A percentile compares a stretch with the other conserved stretches of the same genome.
phyloP scores from a whole-genome alignment of 2,113 vertebrate species.

The Eidolon helvum region DNA sequence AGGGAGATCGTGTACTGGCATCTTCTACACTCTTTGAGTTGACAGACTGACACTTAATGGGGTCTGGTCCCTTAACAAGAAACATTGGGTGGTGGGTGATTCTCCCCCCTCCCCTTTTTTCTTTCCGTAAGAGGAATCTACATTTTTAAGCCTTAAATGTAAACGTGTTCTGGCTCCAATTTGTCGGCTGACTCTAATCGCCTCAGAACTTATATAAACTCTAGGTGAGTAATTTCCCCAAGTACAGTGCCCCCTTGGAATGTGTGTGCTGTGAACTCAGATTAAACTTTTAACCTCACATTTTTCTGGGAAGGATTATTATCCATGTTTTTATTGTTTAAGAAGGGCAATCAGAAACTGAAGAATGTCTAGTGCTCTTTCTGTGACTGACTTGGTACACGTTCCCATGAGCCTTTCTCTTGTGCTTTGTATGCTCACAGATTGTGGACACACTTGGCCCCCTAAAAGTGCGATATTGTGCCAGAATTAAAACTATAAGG shows the following conservation, averaged over 20 bases:
- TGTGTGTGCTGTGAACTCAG: constrained; percentile 72
- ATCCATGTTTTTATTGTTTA: constrained; percentile 72
- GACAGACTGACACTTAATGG: constrained; percentile 39
- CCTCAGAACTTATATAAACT: constrained; percentile 64
- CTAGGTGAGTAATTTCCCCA: constrained; percentile 77
- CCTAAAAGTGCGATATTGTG: neutral
- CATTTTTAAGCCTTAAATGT: constrained; percentile 70
- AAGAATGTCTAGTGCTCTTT: neutral
- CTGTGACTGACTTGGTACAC: neutral
- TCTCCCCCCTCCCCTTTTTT: neutral
- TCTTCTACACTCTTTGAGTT: constrained; percentile 45
- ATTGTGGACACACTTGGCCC: neutral
- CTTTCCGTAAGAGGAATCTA: constrained; percentile 51
- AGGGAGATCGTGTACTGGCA: constrained; percentile 63
- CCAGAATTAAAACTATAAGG: neutral
- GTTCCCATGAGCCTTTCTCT: neutral
- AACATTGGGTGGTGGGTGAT: neutral
- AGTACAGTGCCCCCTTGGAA: constrained; percentile 70
- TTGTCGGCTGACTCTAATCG: constrained; percentile 69
- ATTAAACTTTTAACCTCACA: constrained; percentile 81
- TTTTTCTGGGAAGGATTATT: constrained; percentile 77
- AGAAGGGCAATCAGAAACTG: constrained; percentile 50
- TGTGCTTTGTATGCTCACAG: neutral
- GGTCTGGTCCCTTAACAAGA: constrained; percentile 42
- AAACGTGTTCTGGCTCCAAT: constrained; percentile 71